Percentiles rank a stretch among this genome's conserved stretches.
Conservation (phyloP, 1,140 invertebrate genomes). For the Periplaneta americana region DNA sequence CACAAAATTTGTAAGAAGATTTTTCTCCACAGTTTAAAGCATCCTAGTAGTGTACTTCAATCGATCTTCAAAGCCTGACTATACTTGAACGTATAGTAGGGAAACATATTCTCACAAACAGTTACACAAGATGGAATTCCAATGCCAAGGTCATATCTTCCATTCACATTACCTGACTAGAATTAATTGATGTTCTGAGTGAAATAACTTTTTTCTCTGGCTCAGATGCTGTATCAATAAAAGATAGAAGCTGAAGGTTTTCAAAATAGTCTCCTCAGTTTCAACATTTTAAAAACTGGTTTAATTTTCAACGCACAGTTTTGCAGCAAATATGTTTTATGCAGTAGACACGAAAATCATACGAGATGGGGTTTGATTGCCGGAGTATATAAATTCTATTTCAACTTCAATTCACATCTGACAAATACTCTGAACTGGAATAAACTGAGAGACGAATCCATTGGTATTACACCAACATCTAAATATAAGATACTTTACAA, state of each 20-base stretch:
- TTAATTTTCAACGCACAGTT: conserved; percentile 7
- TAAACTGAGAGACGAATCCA: too few relatives aligned
- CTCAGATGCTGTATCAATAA: neutral
- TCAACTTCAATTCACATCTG: neutral
- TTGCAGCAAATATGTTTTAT: neutral
- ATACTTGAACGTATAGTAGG: conserved; percentile 3
- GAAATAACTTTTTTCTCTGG: neutral
- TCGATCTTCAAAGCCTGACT: conserved; percentile 12
- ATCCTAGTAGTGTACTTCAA: conserved; percentile 16
- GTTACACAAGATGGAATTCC: neutral
- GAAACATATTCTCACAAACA: neutral
- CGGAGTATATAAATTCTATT: neutral
- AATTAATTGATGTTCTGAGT: neutral
- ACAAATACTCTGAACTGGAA: too few relatives aligned
- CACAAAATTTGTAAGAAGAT: conserved; percentile 5
- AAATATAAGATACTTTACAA: neutral
- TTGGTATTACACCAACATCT: neutral
- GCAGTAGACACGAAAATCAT: neutral
- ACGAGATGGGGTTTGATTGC: neutral
- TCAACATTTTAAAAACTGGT: conserved; percentile 10
- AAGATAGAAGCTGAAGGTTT: neutral
- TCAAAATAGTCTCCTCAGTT: neutral
- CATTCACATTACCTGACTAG: too few relatives aligned
- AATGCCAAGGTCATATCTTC: neutral
- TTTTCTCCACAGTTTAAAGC: conserved; percentile 15